A percentile compares a stretch with the other conserved stretches of the same genome.
Conservation (phyloP, 2,113 vertebrate genomes). For the Prionailurus bengalensis region DNA sequence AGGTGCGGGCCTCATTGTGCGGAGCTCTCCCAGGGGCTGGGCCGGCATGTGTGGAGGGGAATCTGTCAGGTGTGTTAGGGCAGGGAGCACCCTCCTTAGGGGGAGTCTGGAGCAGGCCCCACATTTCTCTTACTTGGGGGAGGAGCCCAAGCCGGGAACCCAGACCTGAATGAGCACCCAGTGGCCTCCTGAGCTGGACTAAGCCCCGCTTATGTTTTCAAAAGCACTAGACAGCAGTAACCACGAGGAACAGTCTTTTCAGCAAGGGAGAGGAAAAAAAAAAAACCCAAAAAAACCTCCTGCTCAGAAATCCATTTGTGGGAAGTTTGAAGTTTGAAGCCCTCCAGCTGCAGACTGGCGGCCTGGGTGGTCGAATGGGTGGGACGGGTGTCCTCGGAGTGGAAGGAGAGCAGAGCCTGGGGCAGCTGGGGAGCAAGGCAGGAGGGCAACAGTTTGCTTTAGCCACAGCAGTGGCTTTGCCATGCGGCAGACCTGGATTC, state of each 20-base stretch:
- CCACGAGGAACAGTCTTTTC: constrained; percentile 76
- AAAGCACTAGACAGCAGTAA: constrained; percentile 70
- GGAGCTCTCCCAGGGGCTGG: constrained; percentile 62
- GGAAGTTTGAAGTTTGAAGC: constrained; percentile 81
- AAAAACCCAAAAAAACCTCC: constrained; percentile 63
- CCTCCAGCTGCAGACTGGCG: constrained; percentile 82
- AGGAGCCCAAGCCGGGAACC: constrained; percentile 72
- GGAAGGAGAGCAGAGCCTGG: constrained; percentile 18
- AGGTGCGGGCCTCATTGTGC: constrained; percentile 75
- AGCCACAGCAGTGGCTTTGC: background rate
- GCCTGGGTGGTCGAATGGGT: constrained; percentile 79
- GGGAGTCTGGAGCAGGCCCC: background rate
- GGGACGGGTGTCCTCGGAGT: constrained; percentile 56
- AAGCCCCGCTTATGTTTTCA: constrained; percentile 69
- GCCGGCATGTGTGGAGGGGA: constrained; percentile 9
- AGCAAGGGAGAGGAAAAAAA: constrained; percentile 44
- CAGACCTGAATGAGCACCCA: constrained; percentile 63
- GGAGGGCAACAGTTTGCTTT: background rate
- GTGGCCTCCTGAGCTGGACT: constrained; percentile 61
- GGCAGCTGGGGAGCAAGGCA: background rate
- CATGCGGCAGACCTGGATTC: background rate
- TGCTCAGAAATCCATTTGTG: constrained; percentile 82
- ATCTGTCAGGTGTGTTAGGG: constrained; percentile 73
- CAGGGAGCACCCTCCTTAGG: constrained; percentile 2
- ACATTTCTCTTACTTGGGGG: background rate